These are phyloP conservation scores for Caenorhabditis inopinata DNA, from an alignment of 1,140 invertebrate species.

Conservation along the genomic window DNA sequence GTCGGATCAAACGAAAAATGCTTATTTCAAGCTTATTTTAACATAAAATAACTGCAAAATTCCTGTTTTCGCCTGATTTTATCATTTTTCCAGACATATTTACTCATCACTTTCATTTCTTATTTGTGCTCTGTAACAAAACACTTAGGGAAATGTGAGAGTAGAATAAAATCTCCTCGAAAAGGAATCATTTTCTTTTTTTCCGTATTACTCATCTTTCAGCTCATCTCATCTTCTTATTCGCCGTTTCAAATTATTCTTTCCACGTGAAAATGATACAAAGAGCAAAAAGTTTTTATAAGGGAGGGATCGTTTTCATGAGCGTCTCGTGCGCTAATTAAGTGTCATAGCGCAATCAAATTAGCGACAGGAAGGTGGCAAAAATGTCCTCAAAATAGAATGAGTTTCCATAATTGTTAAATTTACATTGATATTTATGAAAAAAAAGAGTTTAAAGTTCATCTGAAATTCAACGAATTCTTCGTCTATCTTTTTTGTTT, in stretches of 20 bases:
- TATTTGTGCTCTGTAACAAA: too few species aligned
- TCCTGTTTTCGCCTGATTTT: too few species aligned
- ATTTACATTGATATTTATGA: neutral
- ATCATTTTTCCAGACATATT: too few species aligned
- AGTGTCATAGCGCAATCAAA: constrained; percentile 15
- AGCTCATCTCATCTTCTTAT: neutral
- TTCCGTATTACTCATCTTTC: neutral
- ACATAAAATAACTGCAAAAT: too few species aligned
- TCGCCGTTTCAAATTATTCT: neutral
- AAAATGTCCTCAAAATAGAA: neutral
- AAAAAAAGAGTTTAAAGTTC: neutral
- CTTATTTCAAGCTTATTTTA: too few species aligned
- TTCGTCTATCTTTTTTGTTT: neutral
- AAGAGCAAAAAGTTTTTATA: neutral
- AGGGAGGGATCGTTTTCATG: neutral
- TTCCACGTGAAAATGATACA: neutral
- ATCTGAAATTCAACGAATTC: neutral
- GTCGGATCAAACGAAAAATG: too few species aligned
- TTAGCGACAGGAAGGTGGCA: neutral
- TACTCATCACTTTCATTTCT: too few species aligned
- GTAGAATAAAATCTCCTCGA: neutral
- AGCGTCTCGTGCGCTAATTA: neutral
- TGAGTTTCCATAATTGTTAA: neutral
- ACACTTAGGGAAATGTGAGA: too few species aligned
- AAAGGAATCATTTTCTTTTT: neutral